Evolutionary conservation across 1,140 invertebrate species (phyloP).

Genomic region (Apis florea): DNA sequence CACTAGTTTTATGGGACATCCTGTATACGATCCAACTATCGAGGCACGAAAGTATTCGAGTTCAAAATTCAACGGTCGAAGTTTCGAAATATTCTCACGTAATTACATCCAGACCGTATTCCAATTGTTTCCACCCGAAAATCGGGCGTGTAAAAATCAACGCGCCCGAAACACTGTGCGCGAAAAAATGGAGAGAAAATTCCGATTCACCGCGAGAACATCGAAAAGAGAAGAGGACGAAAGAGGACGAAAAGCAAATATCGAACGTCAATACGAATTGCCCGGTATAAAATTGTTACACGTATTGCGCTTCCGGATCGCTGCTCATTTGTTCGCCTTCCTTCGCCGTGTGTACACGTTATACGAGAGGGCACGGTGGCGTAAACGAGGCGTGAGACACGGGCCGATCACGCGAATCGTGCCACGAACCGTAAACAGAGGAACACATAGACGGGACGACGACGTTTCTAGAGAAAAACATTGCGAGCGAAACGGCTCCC

Average conservation of each 20-base stretch:
- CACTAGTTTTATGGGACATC: too few relatives aligned
- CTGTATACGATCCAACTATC: too few relatives aligned
- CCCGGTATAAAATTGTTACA: constrained; percentile 20
- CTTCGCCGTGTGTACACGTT: not conserved
- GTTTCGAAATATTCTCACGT: not conserved
- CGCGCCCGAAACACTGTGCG: not conserved
- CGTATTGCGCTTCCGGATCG: constrained; percentile 43
- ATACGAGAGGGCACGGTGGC: not conserved
- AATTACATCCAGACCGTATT: not conserved
- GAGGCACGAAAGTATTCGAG: not conserved
- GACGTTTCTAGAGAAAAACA: not conserved
- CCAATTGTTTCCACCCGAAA: too few relatives aligned
- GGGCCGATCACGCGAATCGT: constrained; percentile 8
- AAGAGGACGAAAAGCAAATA: constrained; percentile 1
- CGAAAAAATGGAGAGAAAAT: too few relatives aligned
- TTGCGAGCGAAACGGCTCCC: not conserved
- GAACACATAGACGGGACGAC: constrained; percentile 22
- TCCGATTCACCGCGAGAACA: not conserved
- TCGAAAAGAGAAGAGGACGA: not conserved
- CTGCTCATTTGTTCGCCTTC: constrained; percentile 24
- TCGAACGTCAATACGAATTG: constrained; percentile 23
- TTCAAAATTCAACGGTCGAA: not conserved
- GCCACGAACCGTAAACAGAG: constrained; percentile 28
- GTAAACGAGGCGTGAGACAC: constrained; percentile 6
- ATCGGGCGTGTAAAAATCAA: constrained; percentile 8